Conservation (phyloP, 2,113 vertebrate genomes). For the Anas platyrhynchos region DNA sequence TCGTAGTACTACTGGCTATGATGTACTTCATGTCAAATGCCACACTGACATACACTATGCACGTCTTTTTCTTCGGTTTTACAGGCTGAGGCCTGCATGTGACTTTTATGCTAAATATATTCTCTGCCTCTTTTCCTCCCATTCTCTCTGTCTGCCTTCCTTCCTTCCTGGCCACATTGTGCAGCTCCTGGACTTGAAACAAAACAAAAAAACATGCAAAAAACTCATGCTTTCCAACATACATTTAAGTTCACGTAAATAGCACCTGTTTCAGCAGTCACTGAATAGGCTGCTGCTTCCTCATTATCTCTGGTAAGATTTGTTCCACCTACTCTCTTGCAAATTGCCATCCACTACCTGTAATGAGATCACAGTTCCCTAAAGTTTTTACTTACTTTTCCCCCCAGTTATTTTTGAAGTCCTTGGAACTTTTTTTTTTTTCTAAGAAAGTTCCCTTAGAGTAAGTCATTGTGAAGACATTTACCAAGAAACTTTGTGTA, state of each 20-base stretch:
- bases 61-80: background rate
- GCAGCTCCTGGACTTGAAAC: background rate
- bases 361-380: background rate
- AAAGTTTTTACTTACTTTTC: background rate
- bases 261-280: background rate
- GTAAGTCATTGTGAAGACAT: background rate
- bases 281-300: background rate
- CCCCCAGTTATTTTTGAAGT: background rate
- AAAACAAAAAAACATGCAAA: background rate
- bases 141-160: conserved; percentile 24
- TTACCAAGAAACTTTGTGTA: background rate
- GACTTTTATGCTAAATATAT: background rate
- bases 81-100: background rate
- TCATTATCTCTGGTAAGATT: background rate
- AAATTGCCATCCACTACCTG: background rate
- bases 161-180: conserved; percentile 27
- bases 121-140: conserved; percentile 31
- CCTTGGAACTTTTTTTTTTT: background rate
- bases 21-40: background rate
- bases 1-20: background rate
- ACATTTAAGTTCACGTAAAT: background rate
- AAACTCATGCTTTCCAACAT: background rate
- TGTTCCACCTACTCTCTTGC: background rate
- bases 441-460: background rate
- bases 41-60: background rate